phyloP scores from a whole-genome alignment of 2,113 vertebrate species.

The Mungos mungo region DNA sequence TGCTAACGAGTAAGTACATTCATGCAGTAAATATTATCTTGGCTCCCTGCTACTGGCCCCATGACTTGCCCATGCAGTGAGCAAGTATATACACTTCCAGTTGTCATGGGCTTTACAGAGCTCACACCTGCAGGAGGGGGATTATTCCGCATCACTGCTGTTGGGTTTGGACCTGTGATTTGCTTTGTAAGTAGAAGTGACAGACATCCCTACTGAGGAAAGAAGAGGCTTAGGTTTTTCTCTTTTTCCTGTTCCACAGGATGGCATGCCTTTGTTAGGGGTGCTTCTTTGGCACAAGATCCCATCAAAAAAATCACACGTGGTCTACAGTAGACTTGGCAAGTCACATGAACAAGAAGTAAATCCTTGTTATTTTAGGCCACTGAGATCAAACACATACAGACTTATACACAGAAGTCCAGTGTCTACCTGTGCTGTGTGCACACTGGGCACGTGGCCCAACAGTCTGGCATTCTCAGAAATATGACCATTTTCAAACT shows the following conservation, averaged over 20 bases:
- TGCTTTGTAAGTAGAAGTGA: background rate
- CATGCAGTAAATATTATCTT: background rate
- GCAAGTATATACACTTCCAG: background rate
- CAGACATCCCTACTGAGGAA: background rate
- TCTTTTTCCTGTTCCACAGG: too few species aligned
- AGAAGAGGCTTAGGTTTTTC: background rate
- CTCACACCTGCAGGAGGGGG: too few species aligned
- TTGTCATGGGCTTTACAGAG: background rate
- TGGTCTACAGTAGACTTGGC: background rate
- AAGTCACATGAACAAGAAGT: background rate
- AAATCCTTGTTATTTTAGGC: background rate
- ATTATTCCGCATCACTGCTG: background rate
- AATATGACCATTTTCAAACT: background rate
- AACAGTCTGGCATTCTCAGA: background rate
- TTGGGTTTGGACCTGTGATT: too few species aligned
- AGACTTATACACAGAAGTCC: background rate
- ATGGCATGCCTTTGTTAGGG: background rate
- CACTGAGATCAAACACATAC: background rate
- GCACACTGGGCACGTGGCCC: background rate
- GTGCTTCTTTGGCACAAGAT: background rate
- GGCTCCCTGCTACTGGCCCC: background rate
- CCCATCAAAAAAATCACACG: too few species aligned
- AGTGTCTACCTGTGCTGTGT: background rate
- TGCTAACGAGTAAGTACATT: background rate
- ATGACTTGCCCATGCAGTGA: too few species aligned